A percentile compares a stretch with the other conserved stretches of the same genome.
These are phyloP conservation scores for Troides oblongomaculatus DNA, from an alignment of 2,888 invertebrate species.

Conservation along the genomic window DNA sequence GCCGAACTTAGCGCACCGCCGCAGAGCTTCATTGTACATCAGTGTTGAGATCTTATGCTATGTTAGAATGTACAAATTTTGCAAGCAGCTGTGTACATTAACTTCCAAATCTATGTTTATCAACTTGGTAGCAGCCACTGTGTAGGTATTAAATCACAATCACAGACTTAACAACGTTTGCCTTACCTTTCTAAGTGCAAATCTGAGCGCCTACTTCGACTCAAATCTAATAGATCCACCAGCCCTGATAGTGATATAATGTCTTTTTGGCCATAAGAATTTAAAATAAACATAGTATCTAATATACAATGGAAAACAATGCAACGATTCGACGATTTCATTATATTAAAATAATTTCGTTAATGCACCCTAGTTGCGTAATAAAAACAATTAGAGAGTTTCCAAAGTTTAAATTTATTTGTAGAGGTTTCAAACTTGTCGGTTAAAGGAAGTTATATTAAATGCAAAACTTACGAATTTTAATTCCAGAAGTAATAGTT, in stretches of 20 bases:
- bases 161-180: too few species aligned
- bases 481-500: conserved; percentile 9
- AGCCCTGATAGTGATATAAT: background rate
- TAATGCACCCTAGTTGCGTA: conserved; percentile 9
- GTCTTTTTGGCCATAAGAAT: background rate
- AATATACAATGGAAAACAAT: background rate
- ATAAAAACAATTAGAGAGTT: conserved; percentile 24
- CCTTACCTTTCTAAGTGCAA: too few species aligned
- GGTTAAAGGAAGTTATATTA: conserved; percentile 23
- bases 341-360: conserved; percentile 13
- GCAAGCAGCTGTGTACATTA: too few species aligned
- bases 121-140: too few species aligned
- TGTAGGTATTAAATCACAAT: too few species aligned
- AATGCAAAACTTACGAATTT: conserved; percentile 17
- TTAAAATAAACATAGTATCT: background rate
- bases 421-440: conserved; percentile 18
- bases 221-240: background rate
- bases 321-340: background rate
- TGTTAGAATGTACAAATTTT: too few species aligned
- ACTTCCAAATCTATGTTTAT: too few species aligned
- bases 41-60: too few species aligned
- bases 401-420: conserved; percentile 23
- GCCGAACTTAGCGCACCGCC: too few species aligned
- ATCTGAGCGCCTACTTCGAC: too few species aligned
- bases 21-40: too few species aligned